Conservation (phyloP, 2,113 vertebrate genomes). For the Austrofundulus limnaeus region DNA sequence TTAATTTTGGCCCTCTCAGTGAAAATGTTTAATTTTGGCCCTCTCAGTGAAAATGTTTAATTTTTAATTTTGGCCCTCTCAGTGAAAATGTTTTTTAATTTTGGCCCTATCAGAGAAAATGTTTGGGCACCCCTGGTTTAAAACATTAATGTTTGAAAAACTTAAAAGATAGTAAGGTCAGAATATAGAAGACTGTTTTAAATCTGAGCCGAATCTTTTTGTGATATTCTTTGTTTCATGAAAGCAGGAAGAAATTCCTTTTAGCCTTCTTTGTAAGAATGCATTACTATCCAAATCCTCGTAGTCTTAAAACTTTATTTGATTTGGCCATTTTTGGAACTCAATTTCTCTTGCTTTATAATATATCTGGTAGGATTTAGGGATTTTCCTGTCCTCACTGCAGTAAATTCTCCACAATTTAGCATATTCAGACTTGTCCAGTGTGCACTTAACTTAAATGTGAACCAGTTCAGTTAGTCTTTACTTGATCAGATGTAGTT, state of each 20-base stretch:
- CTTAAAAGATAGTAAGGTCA: constrained; percentile 15
- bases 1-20: too few species aligned
- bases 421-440: neutral
- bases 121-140: too few species aligned
- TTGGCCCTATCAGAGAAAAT: too few species aligned
- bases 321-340: neutral
- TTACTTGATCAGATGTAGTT: too few species aligned
- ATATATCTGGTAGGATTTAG: neutral
- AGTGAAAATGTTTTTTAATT: too few species aligned
- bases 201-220: constrained; percentile 43
- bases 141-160: constrained; percentile 5
- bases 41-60: too few species aligned
- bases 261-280: neutral
- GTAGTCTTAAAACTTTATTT: neutral
- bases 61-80: too few species aligned
- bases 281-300: neutral
- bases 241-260: too few species aligned
- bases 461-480: too few species aligned
- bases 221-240: neutral
- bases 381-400: neutral
- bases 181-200: constrained; percentile 20
- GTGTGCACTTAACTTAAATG: neutral
- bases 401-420: neutral
- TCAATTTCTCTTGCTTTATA: neutral
- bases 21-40: too few species aligned